Base-by-base conservation (phyloP, 2,797 vertebrate genomes). In the Phrynocephalus guinanensis region DNA sequence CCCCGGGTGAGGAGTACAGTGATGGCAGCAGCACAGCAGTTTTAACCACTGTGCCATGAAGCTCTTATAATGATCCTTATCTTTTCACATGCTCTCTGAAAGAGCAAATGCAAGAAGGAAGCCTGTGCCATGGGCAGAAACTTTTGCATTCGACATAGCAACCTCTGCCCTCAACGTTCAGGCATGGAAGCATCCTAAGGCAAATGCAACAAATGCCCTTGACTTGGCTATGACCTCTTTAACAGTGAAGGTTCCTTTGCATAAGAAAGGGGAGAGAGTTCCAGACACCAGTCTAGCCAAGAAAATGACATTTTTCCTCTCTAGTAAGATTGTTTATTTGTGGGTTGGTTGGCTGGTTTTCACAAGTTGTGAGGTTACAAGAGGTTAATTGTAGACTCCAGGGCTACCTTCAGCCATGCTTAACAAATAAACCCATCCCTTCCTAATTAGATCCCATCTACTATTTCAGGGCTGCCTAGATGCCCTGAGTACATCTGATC, bases 331-430 rank as follows among this genome's bases (percentile, higher is more conserved):
- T 50, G n/a, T 75, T 68, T 79, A 79, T 76, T 76, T 75, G 20
- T 56, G 52, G 11, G 52, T 56, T 6, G 28, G 15, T 16, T 33
- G 60, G 56, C 48, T 83, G n/a, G 78, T 86, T 56, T 92, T 94
- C 38, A 85, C 82, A 87, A 89, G 66, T 84, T 76, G n/a, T 91
- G 89, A 24, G 82, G 87, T 92, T 87, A 89, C 88, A 91, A 93
- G 93, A 56, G 52, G 76, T 72, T 92, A 88, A 91, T 93, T 75
- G 56, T 91, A 89, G 93, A 93, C 93, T 91, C 86, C 75, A 86
- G 80, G 86, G 24, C 56, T 88, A 84, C 89, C 82, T 92, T 92
- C 84, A 83, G 67, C 76, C 22, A 88, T 24, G 28, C 90, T 93
- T 94, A 87, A 89, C 87, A 76, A 87, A 60, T 76, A 90, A 87